Percentiles rank a stretch among this genome's conserved stretches.
Evolutionary conservation across 2,797 vertebrate species (phyloP).

Genomic region (Bradypodion pumilum): DNA sequence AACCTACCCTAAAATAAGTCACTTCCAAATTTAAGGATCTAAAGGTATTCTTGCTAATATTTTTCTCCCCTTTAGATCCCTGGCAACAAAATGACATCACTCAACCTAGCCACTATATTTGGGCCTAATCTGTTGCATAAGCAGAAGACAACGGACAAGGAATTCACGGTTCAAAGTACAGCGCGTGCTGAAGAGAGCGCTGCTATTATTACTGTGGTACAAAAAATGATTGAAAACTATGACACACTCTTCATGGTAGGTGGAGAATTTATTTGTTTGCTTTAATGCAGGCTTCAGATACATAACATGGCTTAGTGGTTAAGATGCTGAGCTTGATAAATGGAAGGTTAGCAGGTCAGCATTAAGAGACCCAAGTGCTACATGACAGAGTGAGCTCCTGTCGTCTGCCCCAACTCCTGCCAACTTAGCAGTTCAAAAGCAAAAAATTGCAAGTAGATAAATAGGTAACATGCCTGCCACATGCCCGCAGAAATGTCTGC

Average conservation of each 20-base stretch:
- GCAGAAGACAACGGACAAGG: constrained; percentile 94
- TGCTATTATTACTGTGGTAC: constrained; percentile 90
- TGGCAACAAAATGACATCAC: constrained; percentile 98
- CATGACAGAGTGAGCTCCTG: too few relatives aligned
- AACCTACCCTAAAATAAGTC: background rate
- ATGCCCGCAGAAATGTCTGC: too few relatives aligned
- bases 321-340: too few relatives aligned
- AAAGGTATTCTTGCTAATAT: constrained; percentile 29
- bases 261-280: constrained; percentile 12
- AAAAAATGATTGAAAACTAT: constrained; percentile 90
- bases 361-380: too few relatives aligned
- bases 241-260: constrained; percentile 91
- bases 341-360: too few relatives aligned
- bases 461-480: too few relatives aligned
- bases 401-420: too few relatives aligned
- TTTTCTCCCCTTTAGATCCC: constrained; percentile 78
- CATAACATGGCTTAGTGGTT: too few relatives aligned
- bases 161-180: constrained; percentile 93
- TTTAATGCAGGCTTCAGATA: background rate
- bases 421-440: too few relatives aligned
- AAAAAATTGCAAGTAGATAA: too few relatives aligned
- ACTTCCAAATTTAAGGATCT: background rate
- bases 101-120: constrained; percentile 96
- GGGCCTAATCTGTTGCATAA: constrained; percentile 96
- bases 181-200: constrained; percentile 93